phyloP scores from a whole-genome alignment of 2,888 invertebrate species.

The Teleogryllus oceanicus region DNA sequence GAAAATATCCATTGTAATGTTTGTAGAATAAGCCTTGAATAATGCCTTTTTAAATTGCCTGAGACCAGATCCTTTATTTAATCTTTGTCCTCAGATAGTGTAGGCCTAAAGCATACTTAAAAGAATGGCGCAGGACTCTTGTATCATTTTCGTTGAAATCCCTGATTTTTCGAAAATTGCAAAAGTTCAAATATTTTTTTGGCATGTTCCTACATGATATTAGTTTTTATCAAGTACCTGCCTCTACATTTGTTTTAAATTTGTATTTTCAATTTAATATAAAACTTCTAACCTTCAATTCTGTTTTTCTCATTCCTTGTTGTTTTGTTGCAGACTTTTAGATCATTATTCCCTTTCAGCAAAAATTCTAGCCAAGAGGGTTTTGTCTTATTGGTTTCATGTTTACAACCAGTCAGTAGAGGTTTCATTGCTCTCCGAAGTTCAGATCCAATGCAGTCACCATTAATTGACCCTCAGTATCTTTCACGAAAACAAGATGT shows the following conservation, averaged over 20 bases:
- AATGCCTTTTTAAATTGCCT: too few species aligned
- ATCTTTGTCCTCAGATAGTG: too few species aligned
- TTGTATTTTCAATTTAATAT: conserved; percentile 22
- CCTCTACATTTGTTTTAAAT: neutral
- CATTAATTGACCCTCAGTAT: conserved; percentile 73
- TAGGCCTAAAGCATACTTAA: too few species aligned
- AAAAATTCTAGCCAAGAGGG: conserved; percentile 63
- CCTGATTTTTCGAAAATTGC: too few species aligned
- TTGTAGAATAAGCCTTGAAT: too few species aligned
- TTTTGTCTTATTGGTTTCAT: conserved; percentile 63
- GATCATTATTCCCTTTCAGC: conserved; percentile 63
- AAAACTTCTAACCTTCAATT: too few species aligned
- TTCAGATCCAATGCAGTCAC: conserved; percentile 57
- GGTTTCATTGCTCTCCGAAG: conserved; percentile 62
- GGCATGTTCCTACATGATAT: neutral
- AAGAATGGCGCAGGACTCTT: too few species aligned
- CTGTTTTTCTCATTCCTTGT: neutral
- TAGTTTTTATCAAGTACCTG: neutral
- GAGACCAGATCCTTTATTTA: too few species aligned
- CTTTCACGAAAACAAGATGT: conserved; percentile 60
- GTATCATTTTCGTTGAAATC: too few species aligned
- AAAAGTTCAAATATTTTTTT: too few species aligned
- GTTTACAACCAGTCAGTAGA: conserved; percentile 67
- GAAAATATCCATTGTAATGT: too few species aligned
- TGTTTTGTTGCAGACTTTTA: conserved; percentile 54